Evolutionary conservation across 2,888 invertebrate species (phyloP).

Genomic region (Syrphus vitripennis): DNA sequence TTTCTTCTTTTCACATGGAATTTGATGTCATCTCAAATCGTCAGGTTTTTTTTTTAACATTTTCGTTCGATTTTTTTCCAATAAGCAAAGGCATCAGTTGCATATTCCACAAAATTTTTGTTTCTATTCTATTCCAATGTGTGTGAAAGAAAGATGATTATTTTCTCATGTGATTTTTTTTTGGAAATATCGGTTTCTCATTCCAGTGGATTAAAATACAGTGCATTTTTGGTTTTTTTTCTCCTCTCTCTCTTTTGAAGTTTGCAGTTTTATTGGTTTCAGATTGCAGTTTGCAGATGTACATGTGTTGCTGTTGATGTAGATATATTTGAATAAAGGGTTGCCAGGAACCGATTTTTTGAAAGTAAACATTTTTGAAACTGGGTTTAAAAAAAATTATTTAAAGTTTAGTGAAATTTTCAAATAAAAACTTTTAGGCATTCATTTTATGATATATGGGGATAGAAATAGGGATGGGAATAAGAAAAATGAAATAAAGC

Average conservation of each 20-base stretch:
- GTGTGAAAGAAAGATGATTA: not conserved
- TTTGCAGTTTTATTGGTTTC: not conserved
- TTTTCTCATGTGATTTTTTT: not conserved
- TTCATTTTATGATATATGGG: too few species aligned
- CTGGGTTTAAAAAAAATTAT: too few species aligned
- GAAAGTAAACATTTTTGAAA: too few species aligned
- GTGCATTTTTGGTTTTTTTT: not conserved
- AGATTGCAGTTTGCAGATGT: not conserved
- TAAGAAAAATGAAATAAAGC: too few species aligned
- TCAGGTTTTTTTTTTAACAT: not conserved
- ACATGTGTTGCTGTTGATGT: not conserved
- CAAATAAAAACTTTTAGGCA: too few species aligned
- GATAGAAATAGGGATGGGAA: too few species aligned
- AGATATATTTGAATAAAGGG: not conserved
- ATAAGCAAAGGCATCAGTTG: not conserved
- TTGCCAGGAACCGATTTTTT: not conserved
- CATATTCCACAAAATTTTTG: not conserved
- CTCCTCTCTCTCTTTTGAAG: not conserved
- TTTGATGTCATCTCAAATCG: not conserved
- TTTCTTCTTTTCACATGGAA: not conserved
- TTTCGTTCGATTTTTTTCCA: not conserved
- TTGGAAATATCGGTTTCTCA: not conserved
- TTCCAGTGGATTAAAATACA: not conserved
- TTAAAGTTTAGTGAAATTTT: too few species aligned
- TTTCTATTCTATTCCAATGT: not conserved